These are phyloP conservation scores for Furcula furcula DNA, from an alignment of 2,888 invertebrate species.

Conservation along the genomic window DNA sequence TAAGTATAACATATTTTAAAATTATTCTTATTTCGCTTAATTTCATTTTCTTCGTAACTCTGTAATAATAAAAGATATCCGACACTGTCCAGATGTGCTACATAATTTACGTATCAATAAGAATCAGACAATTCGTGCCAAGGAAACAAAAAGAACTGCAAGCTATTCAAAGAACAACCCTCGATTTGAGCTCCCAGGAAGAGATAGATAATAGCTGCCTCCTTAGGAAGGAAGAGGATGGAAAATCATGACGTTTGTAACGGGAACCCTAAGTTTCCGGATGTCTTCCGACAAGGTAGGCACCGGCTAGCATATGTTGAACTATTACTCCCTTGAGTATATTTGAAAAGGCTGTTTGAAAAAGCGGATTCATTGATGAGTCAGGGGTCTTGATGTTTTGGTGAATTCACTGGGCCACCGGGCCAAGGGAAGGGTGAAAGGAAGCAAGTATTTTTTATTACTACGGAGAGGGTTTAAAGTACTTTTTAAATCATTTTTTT, in stretches of 20 bases:
- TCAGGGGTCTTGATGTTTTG: constrained; percentile 33
- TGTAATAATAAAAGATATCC: constrained; percentile 10
- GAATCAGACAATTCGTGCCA: constrained; percentile 39
- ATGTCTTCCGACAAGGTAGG: constrained; percentile 55
- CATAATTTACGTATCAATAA: constrained; percentile 46
- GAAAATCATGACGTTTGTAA: constrained; percentile 40
- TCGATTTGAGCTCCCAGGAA: constrained; percentile 45
- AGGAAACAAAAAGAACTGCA: constrained; percentile 37
- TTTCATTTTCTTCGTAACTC: constrained; percentile 1
- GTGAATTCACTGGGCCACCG: constrained; percentile 58
- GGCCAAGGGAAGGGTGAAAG: constrained; percentile 48
- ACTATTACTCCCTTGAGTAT: constrained; percentile 38
- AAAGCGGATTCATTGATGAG: constrained; percentile 34
- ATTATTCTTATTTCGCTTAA: background rate
- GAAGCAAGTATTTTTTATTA: constrained; percentile 26
- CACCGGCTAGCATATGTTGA: constrained; percentile 44
- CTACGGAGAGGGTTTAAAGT: constrained; percentile 22
- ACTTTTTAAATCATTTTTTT: constrained; percentile 12
- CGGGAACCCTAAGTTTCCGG: constrained; percentile 65
- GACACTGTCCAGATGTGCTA: constrained; percentile 35
- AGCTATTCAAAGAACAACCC: constrained; percentile 53
- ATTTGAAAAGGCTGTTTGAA: constrained; percentile 19
- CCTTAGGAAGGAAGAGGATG: constrained; percentile 38
- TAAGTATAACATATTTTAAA: too few species aligned
- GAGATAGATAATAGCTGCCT: constrained; percentile 28